Percentiles rank a stretch among this genome's conserved stretches.
Conservation (phyloP, 1,140 invertebrate genomes). For the Panonychus citri region DNA sequence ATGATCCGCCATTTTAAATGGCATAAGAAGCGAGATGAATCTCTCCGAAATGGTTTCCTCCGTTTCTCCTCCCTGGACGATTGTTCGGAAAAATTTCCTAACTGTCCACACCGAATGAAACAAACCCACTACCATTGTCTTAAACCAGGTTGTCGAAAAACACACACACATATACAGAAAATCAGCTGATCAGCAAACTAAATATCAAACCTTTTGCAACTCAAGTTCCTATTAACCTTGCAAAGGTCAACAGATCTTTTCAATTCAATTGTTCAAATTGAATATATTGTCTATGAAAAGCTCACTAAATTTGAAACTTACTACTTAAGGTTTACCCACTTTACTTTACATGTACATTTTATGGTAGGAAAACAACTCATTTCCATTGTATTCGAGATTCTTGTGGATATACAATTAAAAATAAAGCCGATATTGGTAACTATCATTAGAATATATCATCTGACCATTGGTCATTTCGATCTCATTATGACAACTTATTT, state of each 20-base stretch:
- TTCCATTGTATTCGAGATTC: slow-evolving; percentile 76
- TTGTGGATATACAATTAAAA: slow-evolving; percentile 90
- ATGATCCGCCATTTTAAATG: slow-evolving; percentile 97
- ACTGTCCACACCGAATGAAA: slow-evolving; percentile 78
- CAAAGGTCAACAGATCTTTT: no score
- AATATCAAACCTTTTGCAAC: no score
- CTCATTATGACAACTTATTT: no score
- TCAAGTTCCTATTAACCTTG: no score
- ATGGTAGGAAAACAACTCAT: slow-evolving; percentile 84
- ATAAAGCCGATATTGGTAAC: slow-evolving; percentile 97
- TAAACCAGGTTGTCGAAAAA: slow-evolving; percentile 27
- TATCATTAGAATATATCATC: no score
- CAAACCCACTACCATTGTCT: slow-evolving; percentile 97
- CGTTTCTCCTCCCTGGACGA: slow-evolving; percentile 74
- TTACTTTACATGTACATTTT: slow-evolving; percentile 65
- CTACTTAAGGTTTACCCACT: slow-evolving; percentile 78
- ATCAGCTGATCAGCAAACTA: no score
- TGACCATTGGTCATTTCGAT: no score
- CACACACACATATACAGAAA: no score
- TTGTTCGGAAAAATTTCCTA: slow-evolving; percentile 49
- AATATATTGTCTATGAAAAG: no score
- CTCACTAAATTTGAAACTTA: no score
- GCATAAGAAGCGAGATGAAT: slow-evolving; percentile 96
- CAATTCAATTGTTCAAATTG: slow-evolving; percentile 82
- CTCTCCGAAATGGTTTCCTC: slow-evolving; percentile 86